These are phyloP conservation scores for Tetranychus truncatus DNA, from an alignment of 2,888 invertebrate species.

Conservation along the genomic window DNA sequence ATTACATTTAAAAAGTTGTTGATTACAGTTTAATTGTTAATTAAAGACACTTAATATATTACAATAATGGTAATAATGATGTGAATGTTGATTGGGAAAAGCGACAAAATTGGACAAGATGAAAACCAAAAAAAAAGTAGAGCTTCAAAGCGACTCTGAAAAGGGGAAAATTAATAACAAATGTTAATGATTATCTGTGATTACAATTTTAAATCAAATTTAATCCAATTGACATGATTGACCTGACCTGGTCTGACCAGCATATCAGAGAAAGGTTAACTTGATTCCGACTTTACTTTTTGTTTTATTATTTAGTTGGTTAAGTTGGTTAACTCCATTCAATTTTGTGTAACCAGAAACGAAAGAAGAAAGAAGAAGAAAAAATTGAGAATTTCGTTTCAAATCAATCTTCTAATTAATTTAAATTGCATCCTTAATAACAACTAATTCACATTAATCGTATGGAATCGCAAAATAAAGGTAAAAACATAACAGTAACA, in stretches of 20 bases:
- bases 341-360: too few species aligned
- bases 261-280: not conserved
- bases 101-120: too few species aligned
- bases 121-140: too few species aligned
- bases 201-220: not conserved
- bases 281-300: not conserved
- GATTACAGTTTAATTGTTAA: too few species aligned
- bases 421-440: not conserved
- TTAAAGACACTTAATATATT: too few species aligned
- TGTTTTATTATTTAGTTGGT: not conserved
- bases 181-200: not conserved
- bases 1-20: too few species aligned
- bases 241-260: constrained; percentile 5
- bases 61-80: too few species aligned
- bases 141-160: too few species aligned
- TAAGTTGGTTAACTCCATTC: not conserved
- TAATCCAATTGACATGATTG: constrained; percentile 4
- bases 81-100: too few species aligned
- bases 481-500: too few species aligned
- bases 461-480: too few species aligned
- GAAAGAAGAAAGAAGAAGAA: too few species aligned
- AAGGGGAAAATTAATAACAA: not conserved
- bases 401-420: constrained; percentile 1
- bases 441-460: not conserved
- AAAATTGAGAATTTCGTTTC: not conserved